Evolutionary conservation across 2,888 invertebrate genomes (phyloP), one percentile per base, ranked within the genome.

Genomic region (Boloria selene): DNA sequence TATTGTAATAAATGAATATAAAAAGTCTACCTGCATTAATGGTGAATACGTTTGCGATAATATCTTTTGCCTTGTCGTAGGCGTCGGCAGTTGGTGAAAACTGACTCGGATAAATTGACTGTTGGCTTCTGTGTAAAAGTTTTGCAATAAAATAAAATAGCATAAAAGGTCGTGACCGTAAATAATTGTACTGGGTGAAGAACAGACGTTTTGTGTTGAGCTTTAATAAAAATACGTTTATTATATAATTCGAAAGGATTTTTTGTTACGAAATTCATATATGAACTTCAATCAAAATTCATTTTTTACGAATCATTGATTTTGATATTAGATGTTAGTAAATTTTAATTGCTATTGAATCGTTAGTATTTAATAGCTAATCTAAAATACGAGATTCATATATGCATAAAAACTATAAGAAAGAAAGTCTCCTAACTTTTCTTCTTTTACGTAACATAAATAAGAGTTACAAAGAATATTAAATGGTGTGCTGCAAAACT

Each of bases 161-260:
- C 52, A 55, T 61, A 61, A 17, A 56, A 64, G 70, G 70, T 68
- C 67, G 64, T 69, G 67, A 67, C 67, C 62, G 61, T 58, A 38
- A 26, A 65, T 62, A 62, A 62, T 62, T 56, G 22, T 51, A 17
- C 60, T 62, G 44, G 62, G 63, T 53, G 67, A 17, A 22, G n/a
- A 44, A 58, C 18, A 54, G 42, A 38, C 17, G 14, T 54, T 54
- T 53, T 16, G n/a, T 53, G 31, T 31, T 5, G 10, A n/a, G 31
- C 53, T 53, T 53, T 16, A 53, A 53, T 53, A 2, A 31, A 31
- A 31, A 53, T 31, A 31, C 18, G 13, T 17, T 7, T 13, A 38
- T 38, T 38, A 38, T 31, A 31, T 38, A 38, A 45, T 22, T 26
- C 17, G n/a, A 16, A 26, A 49, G 31, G 31, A 38, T 38, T 38